Conservation (phyloP, 2,797 vertebrate species). For the Delichon dasypus region DNA sequence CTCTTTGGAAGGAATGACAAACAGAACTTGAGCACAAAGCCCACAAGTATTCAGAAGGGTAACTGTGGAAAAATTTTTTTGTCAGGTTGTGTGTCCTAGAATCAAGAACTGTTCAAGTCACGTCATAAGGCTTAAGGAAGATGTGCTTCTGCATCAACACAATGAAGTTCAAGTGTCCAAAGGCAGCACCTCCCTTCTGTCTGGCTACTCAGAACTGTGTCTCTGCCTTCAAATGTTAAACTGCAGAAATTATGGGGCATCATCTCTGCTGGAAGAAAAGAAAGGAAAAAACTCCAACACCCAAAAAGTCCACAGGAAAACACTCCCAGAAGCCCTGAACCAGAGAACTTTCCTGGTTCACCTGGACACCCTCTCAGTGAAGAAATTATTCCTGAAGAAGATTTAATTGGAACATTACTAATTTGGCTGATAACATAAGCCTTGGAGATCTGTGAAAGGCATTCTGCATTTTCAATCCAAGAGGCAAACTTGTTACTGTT, state of each 20-base stretch:
- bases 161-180: background rate
- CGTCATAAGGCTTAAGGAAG: background rate
- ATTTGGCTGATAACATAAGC: background rate
- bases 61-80: background rate
- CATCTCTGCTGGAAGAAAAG: background rate
- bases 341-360: background rate
- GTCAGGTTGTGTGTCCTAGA: background rate
- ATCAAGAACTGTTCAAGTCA: background rate
- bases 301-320: background rate
- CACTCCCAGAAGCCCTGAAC: accelerated
- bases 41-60: background rate
- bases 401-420: background rate
- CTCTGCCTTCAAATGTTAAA: background rate
- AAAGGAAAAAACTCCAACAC: accelerated
- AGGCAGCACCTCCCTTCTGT: background rate
- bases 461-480: background rate
- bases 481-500: background rate
- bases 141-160: background rate
- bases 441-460: background rate
- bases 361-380: background rate
- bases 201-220: background rate
- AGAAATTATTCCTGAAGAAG: background rate
- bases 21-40: background rate
- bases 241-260: background rate
- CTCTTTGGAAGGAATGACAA: background rate